Base-by-base conservation (phyloP, 2,797 vertebrate genomes). In the Galagoides demidoff region DNA sequence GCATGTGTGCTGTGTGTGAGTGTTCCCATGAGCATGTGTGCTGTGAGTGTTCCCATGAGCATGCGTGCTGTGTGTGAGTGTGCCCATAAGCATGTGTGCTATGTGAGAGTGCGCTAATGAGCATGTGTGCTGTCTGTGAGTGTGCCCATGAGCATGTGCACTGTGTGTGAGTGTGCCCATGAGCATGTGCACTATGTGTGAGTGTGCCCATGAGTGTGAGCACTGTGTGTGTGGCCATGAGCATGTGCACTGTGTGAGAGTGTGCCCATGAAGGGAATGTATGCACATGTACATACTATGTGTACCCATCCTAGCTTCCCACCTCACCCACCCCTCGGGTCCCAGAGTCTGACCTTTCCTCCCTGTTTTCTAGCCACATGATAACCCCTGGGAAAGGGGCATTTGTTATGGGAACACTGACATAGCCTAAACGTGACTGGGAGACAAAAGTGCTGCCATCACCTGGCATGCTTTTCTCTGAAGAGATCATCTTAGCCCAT, bases 241-340 rank as follows among this genome's bases (percentile, higher is more conserved):
- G 25, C 34, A 14, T 7, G 43, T 5, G 79, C 25, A 9, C 70
- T 25, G 23, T 66, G n/a, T 29, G 29, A 64, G 8, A 45, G 52
- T 9, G 34, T 45, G 22, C 5, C 37, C 11, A 19, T 2, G 16
- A 39, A 83, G 14, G 43, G n/a, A 61, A 7, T 22, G 16, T 8
- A 57, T 0, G 13, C 0, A 37, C 0, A 6, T 0, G 3, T 4
- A 2, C 7, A 4, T 4, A 5, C 39, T 22, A 43, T 7, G 23
- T 17, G 23, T 39, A 29, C 68, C 52, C 14, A 10, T 23, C n/a
- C 37, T 25, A 39, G 43, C 37, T 61, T 70, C 45, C 68, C 13
- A 22, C 27, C 10, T 27, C 17, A 5, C 39, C 17, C 19, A 13
- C 45, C 64, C 17, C 29, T 52, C 76, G 11, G 71, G 23, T 63